Conservation (phyloP, 2,797 vertebrate genomes). For the Crenichthys baileyi region DNA sequence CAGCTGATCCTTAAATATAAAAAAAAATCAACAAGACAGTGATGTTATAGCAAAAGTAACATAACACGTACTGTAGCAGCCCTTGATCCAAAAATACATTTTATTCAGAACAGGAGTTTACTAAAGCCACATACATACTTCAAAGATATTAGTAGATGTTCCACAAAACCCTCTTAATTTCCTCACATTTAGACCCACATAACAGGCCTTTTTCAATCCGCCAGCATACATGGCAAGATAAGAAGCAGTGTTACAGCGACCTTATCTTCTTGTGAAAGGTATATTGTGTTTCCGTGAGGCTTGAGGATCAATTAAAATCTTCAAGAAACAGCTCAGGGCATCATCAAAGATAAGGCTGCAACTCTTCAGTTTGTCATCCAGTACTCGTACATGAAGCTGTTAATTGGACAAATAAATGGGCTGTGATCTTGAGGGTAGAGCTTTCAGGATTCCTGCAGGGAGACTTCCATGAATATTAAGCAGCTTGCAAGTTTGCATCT, state of each 20-base stretch:
- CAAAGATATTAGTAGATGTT: not conserved
- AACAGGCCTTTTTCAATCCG: not conserved
- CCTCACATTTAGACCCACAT: not conserved
- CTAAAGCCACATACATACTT: too few species aligned
- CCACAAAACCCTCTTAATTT: not conserved
- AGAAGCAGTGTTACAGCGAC: not conserved
- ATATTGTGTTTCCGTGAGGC: not conserved
- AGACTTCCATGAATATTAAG: constrained; percentile 52
- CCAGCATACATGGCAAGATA: not conserved
- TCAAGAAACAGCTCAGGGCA: not conserved
- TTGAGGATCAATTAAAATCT: not conserved
- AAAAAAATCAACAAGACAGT: not conserved
- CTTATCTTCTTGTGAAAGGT: not conserved
- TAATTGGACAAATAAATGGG: constrained; percentile 48
- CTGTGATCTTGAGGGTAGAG: constrained; percentile 27
- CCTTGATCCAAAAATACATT: not conserved
- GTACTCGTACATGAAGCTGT: constrained; percentile 28
- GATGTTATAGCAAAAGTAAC: not conserved
- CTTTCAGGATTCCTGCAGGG: constrained; percentile 33
- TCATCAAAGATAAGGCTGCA: constrained; percentile 12
- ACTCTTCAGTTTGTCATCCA: constrained; percentile 11
- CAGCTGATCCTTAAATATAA: not conserved
- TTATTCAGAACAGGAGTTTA: too few species aligned
- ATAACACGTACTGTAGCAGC: too few species aligned
- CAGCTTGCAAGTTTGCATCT: constrained; percentile 50